Evolutionary conservation across 2,888 invertebrate genomes (phyloP).

Genomic region (Pecten maximus): DNA sequence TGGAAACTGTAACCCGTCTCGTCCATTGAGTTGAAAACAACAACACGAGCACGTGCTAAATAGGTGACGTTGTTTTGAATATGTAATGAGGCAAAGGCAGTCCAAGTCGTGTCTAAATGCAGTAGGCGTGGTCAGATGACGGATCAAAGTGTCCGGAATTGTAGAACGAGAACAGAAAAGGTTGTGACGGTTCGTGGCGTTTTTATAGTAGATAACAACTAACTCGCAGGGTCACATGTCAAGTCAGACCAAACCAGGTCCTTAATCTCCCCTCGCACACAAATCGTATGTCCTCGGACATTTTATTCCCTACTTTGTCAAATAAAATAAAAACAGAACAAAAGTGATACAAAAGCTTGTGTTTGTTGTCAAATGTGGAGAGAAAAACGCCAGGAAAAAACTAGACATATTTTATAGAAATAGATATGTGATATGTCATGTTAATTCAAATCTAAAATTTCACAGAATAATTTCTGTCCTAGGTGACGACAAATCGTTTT

Average conservation of each 20-base stretch:
- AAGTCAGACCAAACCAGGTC: not conserved
- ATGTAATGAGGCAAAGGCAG: not conserved
- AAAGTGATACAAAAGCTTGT: not conserved
- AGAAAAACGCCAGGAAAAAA: not conserved
- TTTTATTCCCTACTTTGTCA: not conserved
- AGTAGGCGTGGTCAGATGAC: conserved; percentile 35
- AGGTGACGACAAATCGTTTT: not conserved
- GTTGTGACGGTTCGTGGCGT: not conserved
- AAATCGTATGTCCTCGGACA: not conserved
- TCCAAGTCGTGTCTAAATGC: conserved; percentile 25
- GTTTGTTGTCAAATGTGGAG: not conserved
- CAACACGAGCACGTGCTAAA: conserved; percentile 21
- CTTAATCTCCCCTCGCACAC: conserved; percentile 11
- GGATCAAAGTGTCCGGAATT: conserved; percentile 33
- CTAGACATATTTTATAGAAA: not conserved
- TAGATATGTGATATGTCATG: not conserved
- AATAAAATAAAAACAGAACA: not conserved
- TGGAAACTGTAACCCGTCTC: not conserved
- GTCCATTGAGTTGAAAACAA: not conserved
- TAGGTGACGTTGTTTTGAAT: conserved; percentile 33
- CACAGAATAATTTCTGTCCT: not conserved
- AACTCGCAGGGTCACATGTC: not conserved
- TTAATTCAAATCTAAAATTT: not conserved
- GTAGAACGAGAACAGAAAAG: conserved; percentile 4
- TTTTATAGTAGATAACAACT: conserved; percentile 33